Conservation (phyloP, 2,797 vertebrate species). For the Acanthurus lineatus region DNA sequence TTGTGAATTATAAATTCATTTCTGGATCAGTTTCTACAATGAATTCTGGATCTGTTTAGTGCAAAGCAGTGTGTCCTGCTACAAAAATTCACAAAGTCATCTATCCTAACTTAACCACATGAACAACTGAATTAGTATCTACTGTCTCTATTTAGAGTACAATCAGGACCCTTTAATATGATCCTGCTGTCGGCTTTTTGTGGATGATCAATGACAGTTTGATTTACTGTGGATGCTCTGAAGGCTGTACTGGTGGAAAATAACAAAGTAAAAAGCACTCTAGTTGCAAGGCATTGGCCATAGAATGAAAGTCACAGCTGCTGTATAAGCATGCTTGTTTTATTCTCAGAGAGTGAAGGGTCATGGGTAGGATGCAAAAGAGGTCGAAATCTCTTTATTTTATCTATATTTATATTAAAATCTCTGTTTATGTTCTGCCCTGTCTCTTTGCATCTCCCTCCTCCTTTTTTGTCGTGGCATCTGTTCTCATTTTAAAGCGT, state of each 20-base stretch:
- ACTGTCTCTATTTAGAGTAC: constrained; percentile 6
- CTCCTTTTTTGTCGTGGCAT: constrained; percentile 11
- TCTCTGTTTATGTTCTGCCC: constrained; percentile 14
- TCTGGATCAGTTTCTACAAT: background rate
- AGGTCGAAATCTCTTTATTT: constrained; percentile 1
- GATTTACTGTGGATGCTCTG: background rate
- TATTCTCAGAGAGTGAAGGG: constrained; percentile 4
- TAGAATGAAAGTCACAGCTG: constrained; percentile 8
- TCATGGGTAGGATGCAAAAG: constrained; percentile 4
- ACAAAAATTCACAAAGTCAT: background rate
- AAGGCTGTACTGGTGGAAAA: background rate
- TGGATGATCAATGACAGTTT: constrained; percentile 14
- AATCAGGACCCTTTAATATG: background rate
- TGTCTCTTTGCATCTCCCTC: background rate
- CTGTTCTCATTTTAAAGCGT: constrained; percentile 3
- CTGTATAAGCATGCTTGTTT: background rate
- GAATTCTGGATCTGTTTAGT: background rate
- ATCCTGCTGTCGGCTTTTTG: background rate
- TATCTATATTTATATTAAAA: constrained; percentile 16
- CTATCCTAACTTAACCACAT: background rate
- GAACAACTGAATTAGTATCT: background rate
- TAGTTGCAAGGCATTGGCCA: background rate
- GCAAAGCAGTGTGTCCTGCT: background rate
- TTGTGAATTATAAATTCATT: background rate
- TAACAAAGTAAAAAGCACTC: background rate